Conservation (phyloP, 64 coral and sea anemone genomes). For the Catalaphyllia jardinei region DNA sequence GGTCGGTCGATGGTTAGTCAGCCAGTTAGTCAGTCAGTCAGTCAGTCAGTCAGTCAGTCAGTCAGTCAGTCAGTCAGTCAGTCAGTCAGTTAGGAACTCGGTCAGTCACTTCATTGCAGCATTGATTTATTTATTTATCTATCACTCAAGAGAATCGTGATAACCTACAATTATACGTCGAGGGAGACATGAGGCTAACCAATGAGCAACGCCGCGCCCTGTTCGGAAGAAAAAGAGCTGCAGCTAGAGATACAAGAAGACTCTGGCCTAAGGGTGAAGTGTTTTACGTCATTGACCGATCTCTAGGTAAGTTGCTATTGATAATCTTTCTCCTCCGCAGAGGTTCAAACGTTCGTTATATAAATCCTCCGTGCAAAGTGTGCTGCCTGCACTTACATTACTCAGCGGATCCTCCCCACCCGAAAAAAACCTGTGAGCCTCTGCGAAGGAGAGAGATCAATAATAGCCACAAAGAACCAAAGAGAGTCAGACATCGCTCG, state of each 20-base stretch:
- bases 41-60: conserved; percentile 38
- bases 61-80: conserved; percentile 40
- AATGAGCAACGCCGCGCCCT: background rate
- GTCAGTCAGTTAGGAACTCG: background rate
- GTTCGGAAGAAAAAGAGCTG: background rate
- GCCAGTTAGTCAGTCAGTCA: conserved; percentile 34
- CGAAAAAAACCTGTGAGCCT: too few relatives aligned
- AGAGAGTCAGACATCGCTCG: too few relatives aligned
- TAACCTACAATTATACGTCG: background rate
- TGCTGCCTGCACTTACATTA: too few relatives aligned
- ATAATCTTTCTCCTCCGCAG: too few relatives aligned
- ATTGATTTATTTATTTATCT: background rate
- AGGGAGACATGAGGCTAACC: conserved; percentile 8
- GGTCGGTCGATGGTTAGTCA: too few relatives aligned
- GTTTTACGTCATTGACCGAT: background rate
- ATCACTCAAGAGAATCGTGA: background rate
- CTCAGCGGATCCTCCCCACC: too few relatives aligned
- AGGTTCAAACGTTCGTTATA: too few relatives aligned
- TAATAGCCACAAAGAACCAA: too few relatives aligned
- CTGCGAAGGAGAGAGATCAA: too few relatives aligned
- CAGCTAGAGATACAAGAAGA: background rate
- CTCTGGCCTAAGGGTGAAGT: conserved; percentile 4
- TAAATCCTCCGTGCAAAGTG: too few relatives aligned
- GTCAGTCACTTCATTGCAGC: background rate
- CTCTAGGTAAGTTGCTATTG: background rate